Base-by-base conservation (phyloP, 2,113 vertebrate species). In the Circaetus cinerascens region DNA sequence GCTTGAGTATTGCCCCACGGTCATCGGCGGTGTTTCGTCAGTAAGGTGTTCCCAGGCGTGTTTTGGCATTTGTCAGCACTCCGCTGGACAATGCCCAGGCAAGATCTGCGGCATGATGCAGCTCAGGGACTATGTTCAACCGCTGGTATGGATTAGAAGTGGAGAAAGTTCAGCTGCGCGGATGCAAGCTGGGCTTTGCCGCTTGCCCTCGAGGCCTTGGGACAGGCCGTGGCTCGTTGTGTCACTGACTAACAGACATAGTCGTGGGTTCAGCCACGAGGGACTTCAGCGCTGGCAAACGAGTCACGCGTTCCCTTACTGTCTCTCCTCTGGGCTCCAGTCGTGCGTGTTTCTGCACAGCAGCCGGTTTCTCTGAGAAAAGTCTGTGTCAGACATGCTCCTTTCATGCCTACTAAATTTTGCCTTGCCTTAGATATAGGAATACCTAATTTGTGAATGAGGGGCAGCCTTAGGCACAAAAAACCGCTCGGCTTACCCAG, bases 311-410 rank as follows among this genome's bases (percentile, higher is more conserved):
- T 75, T 75, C 53, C 45, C 57, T n/a, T 2, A 1, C 73, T 2
- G 25, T 9, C 68, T 91, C 29, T 64, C 13, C 63, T 71, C 34
- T 7, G 23, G 53, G n/a, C 80, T 45, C 32, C 13, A 4, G 26
- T n/a, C 0, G 0, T 15, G 13, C 1, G 0, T 5, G 6, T 34
- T 71, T 41, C 80, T 93, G 74, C 67, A 18, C 48, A 60, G 88
- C 89, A 78, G 10, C 59, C 1, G 1, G 3, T 40, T 77, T 40
- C 79, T 73, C 68, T 50, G 57, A 38, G 63, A 67, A 89, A 43
- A 85, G 13, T 4, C 13, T 30, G 0, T 86, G 64, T 45, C 84
- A 85, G 80, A 18, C 53, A 5, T 56, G 12, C 20, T 86, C 23
- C 45, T 75, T 63, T 55, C 55, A 11, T 63, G 21, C 53, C 51